Conservation (phyloP, 2,113 vertebrate species). For the Chamaetylas fuelleborni region DNA sequence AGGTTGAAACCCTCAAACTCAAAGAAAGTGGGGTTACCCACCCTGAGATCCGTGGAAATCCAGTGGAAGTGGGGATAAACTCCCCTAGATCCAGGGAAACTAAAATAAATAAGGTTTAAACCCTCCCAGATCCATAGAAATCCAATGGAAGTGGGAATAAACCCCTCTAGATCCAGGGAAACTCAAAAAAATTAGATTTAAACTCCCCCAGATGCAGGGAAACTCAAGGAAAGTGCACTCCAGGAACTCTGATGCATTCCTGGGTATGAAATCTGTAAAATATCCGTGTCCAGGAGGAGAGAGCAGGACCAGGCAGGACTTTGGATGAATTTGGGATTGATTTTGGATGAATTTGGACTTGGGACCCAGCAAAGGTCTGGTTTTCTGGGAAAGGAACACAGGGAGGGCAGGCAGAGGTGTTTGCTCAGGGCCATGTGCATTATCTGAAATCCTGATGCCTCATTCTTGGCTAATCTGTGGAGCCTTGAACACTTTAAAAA, state of each 20-base stretch:
- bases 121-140: not conserved
- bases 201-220: not conserved
- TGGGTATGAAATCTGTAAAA: not conserved
- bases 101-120: no score
- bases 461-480: not conserved
- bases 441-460: not conserved
- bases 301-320: accelerated
- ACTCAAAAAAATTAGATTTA: no score
- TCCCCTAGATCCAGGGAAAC: not conserved
- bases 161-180: not conserved
- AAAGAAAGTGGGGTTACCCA: no score
- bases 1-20: not conserved
- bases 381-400: not conserved
- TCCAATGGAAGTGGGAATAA: not conserved
- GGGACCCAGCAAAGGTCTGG: accelerated
- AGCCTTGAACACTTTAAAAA: not conserved
- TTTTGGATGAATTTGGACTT: accelerated
- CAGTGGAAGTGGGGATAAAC: not conserved
- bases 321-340: no score
- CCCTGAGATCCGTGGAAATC: not conserved
- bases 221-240: accelerated
- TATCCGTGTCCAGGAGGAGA: not conserved
- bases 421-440: not conserved
- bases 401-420: not conserved
- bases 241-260: accelerated